Conservation (phyloP, 2,888 invertebrate genomes). For the Hyles lineata region DNA sequence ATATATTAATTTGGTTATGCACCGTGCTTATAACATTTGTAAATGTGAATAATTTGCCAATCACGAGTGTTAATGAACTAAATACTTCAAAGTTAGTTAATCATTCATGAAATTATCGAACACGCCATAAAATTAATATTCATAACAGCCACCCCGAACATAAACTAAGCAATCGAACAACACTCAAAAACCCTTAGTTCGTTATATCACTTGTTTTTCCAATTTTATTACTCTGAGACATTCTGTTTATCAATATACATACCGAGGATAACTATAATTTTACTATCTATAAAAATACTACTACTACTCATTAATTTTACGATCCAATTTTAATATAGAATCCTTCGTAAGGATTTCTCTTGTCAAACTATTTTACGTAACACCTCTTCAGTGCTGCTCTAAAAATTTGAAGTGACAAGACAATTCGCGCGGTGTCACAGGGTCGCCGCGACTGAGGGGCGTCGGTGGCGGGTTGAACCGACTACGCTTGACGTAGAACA, state of each 20-base stretch:
- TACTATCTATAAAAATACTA: neutral
- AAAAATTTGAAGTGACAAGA: slow-evolving; percentile 52
- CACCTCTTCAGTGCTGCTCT: slow-evolving; percentile 43
- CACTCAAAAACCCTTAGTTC: slow-evolving; percentile 15
- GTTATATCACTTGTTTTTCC: slow-evolving; percentile 11
- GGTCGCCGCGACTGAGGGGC: slow-evolving; percentile 25
- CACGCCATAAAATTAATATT: slow-evolving; percentile 20
- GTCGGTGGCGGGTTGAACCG: slow-evolving; percentile 8
- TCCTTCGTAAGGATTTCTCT: slow-evolving; percentile 9
- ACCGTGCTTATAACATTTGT: neutral
- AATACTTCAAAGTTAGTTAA: slow-evolving; percentile 22
- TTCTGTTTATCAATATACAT: neutral
- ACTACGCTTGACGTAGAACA: slow-evolving; percentile 3
- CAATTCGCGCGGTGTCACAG: slow-evolving; percentile 46
- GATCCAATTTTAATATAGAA: neutral
- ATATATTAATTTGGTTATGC: neutral
- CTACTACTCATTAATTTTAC: slow-evolving; percentile 14
- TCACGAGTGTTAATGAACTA: slow-evolving; percentile 9
- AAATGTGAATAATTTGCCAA: slow-evolving; percentile 20
- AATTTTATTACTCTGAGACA: slow-evolving; percentile 2
- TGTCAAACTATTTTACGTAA: slow-evolving; percentile 38
- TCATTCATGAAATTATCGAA: slow-evolving; percentile 14
- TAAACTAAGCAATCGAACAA: slow-evolving; percentile 15
- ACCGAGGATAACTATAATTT: slow-evolving; percentile 9
- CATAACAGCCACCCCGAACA: slow-evolving; percentile 7